These are phyloP conservation scores for Alentia gelatinosa DNA, from an alignment of 2,888 invertebrate species.

Conservation along the genomic window DNA sequence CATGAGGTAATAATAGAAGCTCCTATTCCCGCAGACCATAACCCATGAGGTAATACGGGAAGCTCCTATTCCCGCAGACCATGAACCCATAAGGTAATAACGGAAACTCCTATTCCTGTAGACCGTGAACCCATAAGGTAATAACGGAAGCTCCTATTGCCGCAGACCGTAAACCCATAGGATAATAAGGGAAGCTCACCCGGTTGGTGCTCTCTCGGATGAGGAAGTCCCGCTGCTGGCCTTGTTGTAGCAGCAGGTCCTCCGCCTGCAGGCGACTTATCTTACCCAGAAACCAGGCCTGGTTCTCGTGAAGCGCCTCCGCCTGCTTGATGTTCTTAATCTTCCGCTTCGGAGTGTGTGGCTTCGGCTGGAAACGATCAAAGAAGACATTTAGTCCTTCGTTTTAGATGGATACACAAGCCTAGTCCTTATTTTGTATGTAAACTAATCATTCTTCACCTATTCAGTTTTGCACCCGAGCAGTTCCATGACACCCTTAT, in stretches of 20 bases:
- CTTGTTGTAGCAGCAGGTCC: constrained; percentile 58
- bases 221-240: constrained; percentile 59
- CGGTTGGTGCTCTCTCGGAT: constrained; percentile 63
- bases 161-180: too few species aligned
- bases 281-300: constrained; percentile 62
- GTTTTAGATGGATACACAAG: neutral
- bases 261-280: constrained; percentile 62
- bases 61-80: too few species aligned
- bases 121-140: too few species aligned
- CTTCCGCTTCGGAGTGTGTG: neutral
- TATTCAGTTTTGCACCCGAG: too few species aligned
- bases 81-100: too few species aligned
- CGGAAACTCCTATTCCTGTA: too few species aligned
- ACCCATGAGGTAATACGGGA: too few species aligned
- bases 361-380: neutral
- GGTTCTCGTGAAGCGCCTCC: neutral
- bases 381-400: neutral
- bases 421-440: neutral
- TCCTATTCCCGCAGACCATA: too few species aligned
- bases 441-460: too few species aligned
- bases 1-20: too few species aligned
- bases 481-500: too few species aligned
- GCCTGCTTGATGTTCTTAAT: constrained; percentile 82
- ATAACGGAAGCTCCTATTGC: too few species aligned
- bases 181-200: constrained; percentile 57